A percentile compares a stretch with the other conserved stretches of the same genome.
These are phyloP conservation scores for Fregetta grallaria DNA, from an alignment of 2,113 vertebrate species.

Conservation along the genomic window DNA sequence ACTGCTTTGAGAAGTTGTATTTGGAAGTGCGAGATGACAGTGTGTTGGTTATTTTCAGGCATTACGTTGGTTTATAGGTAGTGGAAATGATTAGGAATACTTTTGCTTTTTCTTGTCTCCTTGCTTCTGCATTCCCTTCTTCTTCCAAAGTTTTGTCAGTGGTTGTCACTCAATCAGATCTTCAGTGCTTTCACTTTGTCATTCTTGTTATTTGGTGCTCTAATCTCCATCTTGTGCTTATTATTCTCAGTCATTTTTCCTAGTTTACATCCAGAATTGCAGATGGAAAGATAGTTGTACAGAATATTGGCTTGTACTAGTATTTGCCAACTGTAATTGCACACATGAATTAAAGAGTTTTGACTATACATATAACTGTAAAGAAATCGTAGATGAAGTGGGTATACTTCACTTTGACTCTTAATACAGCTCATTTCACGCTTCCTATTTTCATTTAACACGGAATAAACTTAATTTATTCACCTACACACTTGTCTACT, in stretches of 20 bases:
- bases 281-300: not conserved
- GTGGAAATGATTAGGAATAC: slow-evolving; percentile 26
- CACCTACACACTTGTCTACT: not conserved
- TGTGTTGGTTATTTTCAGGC: slow-evolving; percentile 35
- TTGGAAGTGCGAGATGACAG: slow-evolving; percentile 36
- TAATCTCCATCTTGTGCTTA: not conserved
- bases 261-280: not conserved
- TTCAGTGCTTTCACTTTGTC: not conserved
- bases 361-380: not conserved
- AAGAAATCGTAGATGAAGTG: not conserved
- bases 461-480: not conserved
- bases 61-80: not conserved
- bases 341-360: not conserved
- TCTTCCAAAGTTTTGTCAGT: slow-evolving; percentile 41
- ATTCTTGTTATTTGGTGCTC: not conserved
- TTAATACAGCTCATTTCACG: not conserved
- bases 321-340: not conserved
- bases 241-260: not conserved
- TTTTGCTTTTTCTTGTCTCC: not conserved
- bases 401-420: not conserved
- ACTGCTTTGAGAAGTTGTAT: not conserved
- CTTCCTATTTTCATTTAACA: slow-evolving; percentile 1
- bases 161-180: slow-evolving; percentile 20
- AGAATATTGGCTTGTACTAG: not conserved
- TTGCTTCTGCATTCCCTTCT: not conserved